Evolutionary conservation across 2,888 invertebrate species (phyloP).

Genomic region (Yponomeuta evonymella): DNA sequence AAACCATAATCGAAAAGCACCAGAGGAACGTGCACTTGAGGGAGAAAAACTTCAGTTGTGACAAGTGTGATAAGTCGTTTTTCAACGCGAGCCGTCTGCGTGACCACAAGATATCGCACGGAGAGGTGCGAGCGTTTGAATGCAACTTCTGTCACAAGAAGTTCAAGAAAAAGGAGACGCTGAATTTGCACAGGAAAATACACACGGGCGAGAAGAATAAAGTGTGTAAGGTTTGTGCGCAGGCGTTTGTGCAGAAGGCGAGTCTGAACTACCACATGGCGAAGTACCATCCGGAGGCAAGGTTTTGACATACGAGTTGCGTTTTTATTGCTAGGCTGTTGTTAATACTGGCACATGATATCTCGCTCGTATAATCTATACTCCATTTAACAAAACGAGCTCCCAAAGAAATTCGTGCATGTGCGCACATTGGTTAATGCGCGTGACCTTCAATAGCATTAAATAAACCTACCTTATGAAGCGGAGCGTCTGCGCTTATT

Average conservation of each 20-base stretch:
- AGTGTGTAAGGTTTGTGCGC: slow-evolving; percentile 19
- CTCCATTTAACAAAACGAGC: no score
- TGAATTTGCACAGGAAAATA: slow-evolving; percentile 19
- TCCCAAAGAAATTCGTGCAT: no score
- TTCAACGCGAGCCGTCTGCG: slow-evolving; percentile 1
- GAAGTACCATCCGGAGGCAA: slow-evolving; percentile 19
- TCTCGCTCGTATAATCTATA: no score
- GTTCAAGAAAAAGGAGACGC: slow-evolving; percentile 15
- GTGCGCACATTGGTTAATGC: no score
- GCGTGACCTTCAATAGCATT: no score
- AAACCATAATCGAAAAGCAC: not conserved
- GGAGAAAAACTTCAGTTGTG: slow-evolving; percentile 8
- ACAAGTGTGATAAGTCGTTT: slow-evolving; percentile 8
- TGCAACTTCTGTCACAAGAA: slow-evolving; percentile 21
- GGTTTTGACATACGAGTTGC: not conserved
- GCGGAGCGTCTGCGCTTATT: no score
- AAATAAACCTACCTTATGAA: no score
- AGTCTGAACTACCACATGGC: slow-evolving; percentile 25
- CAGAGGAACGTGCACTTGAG: slow-evolving; percentile 24
- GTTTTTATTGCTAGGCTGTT: no score
- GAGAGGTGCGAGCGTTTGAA: slow-evolving; percentile 16
- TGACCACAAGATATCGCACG: slow-evolving; percentile 17
- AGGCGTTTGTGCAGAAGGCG: slow-evolving; percentile 22
- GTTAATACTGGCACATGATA: no score
- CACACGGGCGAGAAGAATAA: slow-evolving; percentile 22